A percentile compares a stretch with the other conserved stretches of the same genome.
Conservation (phyloP, 2,113 vertebrate species). For the Neodon shergylaensis region DNA sequence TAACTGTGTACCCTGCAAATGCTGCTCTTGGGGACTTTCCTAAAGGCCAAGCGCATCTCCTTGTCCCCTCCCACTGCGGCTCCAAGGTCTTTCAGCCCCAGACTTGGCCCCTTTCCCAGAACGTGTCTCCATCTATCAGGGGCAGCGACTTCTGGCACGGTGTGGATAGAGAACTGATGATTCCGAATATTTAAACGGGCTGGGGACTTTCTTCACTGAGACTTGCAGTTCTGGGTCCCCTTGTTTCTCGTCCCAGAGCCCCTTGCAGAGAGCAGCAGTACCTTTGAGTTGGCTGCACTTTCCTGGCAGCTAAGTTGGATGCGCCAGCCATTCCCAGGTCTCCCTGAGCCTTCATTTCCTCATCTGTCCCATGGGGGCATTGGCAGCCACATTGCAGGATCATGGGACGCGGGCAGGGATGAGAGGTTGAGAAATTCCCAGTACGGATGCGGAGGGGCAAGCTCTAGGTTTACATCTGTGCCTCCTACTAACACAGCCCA, state of each 20-base stretch:
- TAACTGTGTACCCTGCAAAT: too few species aligned
- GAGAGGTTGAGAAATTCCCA: fast-evolving
- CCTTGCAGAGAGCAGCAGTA: not conserved
- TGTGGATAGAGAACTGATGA: not conserved
- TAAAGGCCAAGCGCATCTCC: not conserved
- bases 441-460: not conserved
- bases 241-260: not conserved
- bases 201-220: not conserved
- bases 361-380: not conserved
- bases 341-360: not conserved
- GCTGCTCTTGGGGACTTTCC: not conserved
- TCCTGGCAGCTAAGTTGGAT: too few species aligned
- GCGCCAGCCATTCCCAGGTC: fast-evolving
- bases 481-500: not conserved
- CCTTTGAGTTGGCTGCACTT: not conserved
- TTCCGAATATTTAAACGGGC: not conserved
- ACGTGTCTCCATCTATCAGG: not conserved
- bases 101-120: not conserved
- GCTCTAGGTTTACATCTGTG: not conserved
- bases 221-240: not conserved
- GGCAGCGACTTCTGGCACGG: not conserved
- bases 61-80: too few species aligned
- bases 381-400: not conserved
- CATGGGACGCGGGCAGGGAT: not conserved
- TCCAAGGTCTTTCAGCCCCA: not conserved